Conservation (phyloP, 2,113 vertebrate species). For the Brevimyrus niger region DNA sequence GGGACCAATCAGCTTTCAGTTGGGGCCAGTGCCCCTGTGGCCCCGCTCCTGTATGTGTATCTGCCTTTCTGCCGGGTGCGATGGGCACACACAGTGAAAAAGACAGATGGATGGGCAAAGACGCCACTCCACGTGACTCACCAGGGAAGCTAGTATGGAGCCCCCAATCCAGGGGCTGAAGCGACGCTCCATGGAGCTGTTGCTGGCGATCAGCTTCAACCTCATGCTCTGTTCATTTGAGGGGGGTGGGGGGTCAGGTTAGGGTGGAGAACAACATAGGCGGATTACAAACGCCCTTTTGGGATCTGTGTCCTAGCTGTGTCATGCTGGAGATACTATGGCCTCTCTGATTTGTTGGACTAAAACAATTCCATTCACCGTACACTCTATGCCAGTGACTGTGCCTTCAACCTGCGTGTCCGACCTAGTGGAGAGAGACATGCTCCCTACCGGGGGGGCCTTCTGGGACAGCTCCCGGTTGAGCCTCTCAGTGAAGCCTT, state of each 20-base stretch:
- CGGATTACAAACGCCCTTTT: background rate
- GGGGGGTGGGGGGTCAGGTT: background rate
- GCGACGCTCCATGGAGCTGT: slow-evolving; percentile 68
- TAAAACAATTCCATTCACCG: background rate
- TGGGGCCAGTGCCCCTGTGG: background rate
- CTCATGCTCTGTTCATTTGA: slow-evolving; percentile 60
- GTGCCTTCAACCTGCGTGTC: background rate
- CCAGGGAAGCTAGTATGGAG: slow-evolving; percentile 68
- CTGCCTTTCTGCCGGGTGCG: background rate
- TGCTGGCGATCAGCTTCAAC: slow-evolving; percentile 69
- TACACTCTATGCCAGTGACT: background rate
- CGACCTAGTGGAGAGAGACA: background rate
- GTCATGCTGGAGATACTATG: background rate
- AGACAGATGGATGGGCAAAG: background rate
- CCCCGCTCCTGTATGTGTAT: background rate
- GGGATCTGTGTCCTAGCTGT: background rate
- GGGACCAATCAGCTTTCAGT: background rate
- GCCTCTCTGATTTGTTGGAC: background rate
- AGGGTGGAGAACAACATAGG: background rate
- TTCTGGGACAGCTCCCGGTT: slow-evolving; percentile 68
- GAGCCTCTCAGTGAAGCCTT: slow-evolving; percentile 68
- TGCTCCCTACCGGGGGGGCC: slow-evolving; percentile 58
- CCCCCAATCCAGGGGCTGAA: slow-evolving; percentile 76
- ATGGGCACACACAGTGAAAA: background rate
- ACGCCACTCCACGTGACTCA: slow-evolving; percentile 35